Percentiles rank a stretch among this genome's conserved stretches.
Conservation (phyloP, 2,888 invertebrate genomes). For the Agonopterix arenella region DNA sequence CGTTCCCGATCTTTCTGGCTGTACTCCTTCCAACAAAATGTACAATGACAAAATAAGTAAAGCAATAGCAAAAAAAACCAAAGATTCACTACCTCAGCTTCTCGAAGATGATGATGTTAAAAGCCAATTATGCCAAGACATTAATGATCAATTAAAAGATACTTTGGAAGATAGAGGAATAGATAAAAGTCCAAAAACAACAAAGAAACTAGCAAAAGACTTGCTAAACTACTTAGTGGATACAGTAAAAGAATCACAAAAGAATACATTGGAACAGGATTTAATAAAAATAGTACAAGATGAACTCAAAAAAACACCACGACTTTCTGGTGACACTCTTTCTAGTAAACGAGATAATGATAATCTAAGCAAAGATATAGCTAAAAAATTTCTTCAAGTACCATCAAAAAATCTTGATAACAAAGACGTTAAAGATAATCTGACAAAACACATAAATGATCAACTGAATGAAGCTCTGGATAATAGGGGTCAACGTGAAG, state of each 20-base stretch:
- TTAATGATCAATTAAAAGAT: background rate
- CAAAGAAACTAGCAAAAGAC: constrained; percentile 2
- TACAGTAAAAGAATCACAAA: background rate
- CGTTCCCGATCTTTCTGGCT: background rate
- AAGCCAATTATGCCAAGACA: constrained; percentile 5
- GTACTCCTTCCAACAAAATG: background rate
- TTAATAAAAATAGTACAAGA: too few species aligned
- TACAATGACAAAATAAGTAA: background rate
- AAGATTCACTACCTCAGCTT: constrained; percentile 8
- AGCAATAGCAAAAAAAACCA: constrained; percentile 15
- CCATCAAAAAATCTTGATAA: background rate
- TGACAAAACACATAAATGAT: constrained; percentile 16
- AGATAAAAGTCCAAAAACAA: background rate
- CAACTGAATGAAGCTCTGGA: constrained; percentile 20
- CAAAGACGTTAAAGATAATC: constrained; percentile 9
- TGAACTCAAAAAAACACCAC: background rate
- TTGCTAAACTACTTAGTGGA: constrained; percentile 3
- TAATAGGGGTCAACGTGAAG: constrained; percentile 3
- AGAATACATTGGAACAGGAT: background rate
- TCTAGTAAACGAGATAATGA: background rate
- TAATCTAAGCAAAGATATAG: background rate
- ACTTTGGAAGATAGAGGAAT: constrained; percentile 2
- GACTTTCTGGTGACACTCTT: background rate
- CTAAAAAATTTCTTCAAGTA: background rate
- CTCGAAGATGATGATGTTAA: constrained; percentile 1